Conservation (phyloP, 2,113 vertebrate genomes). For the Ploceus nigricollis region DNA sequence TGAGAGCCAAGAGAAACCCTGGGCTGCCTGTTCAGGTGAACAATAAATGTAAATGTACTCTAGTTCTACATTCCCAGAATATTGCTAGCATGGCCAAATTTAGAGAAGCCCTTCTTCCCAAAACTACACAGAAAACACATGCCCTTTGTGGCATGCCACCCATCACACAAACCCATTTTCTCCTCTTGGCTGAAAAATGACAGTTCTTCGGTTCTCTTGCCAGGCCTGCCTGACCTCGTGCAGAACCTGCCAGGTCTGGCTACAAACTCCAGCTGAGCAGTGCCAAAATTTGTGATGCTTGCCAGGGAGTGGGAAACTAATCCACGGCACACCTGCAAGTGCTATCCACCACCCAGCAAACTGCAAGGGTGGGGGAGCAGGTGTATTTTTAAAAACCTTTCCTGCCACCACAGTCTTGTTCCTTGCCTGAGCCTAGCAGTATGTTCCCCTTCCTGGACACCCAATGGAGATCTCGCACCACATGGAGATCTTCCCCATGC, state of each 20-base stretch:
- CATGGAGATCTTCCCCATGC: not conserved
- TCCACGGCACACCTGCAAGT: not conserved
- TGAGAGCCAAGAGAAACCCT: not conserved
- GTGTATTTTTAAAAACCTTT: not conserved
- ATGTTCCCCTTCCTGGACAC: not conserved
- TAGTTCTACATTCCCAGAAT: not conserved
- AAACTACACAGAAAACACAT: not conserved
- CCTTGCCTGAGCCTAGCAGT: not conserved
- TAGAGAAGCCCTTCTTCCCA: not conserved
- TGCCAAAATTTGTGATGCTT: not conserved
- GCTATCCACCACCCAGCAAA: not conserved
- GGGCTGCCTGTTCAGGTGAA: not conserved
- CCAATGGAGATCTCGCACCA: not conserved
- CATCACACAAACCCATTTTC: not conserved
- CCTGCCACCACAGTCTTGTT: not conserved
- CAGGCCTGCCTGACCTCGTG: not conserved
- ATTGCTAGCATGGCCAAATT: not conserved
- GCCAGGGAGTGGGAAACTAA: not conserved
- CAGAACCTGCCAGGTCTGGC: not conserved
- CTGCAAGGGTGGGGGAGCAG: not conserved
- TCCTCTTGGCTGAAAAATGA: not conserved
- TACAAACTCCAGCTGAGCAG: not conserved
- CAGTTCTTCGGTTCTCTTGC: not conserved
- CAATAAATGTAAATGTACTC: not conserved
- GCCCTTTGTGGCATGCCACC: not conserved